phyloP scores from a whole-genome alignment of 2,113 vertebrate genomes.

The Rhinichthys klamathensis region DNA sequence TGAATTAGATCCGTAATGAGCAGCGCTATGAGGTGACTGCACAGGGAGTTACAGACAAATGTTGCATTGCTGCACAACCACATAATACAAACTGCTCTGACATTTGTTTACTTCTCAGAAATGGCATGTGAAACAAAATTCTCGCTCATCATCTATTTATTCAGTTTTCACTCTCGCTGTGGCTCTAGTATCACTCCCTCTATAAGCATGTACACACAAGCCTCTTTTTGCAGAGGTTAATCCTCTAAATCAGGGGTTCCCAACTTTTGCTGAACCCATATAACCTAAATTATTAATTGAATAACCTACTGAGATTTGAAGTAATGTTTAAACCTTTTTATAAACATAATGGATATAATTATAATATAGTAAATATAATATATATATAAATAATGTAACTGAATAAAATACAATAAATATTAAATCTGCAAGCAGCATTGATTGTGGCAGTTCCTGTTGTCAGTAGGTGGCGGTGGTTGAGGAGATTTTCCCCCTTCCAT shows the following conservation, averaged over 20 bases:
- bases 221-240: background rate
- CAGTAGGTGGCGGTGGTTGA: too few relatives aligned
- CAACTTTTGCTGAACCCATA: background rate
- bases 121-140: background rate
- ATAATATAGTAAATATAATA: background rate
- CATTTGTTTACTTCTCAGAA: conserved; percentile 15
- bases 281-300: background rate
- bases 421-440: background rate
- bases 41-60: conserved; percentile 48
- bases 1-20: conserved; percentile 56
- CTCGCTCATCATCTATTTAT: background rate
- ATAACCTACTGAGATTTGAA: background rate
- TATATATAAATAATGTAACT: too few relatives aligned
- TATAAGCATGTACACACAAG: background rate
- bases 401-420: background rate
- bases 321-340: background rate
- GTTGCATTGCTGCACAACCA: conserved; percentile 36
- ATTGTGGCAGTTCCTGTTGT: too few relatives aligned
- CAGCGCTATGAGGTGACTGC: conserved; percentile 37
- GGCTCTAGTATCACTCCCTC: background rate
- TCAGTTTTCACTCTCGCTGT: background rate
- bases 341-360: background rate
- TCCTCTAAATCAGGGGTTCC: background rate
- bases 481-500: too few relatives aligned
- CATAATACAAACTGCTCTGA: conserved; percentile 33